These are phyloP conservation scores for Eucidaris tribuloides DNA, from an alignment of 35 echinoderm and acorn worm species.

Conservation along the genomic window DNA sequence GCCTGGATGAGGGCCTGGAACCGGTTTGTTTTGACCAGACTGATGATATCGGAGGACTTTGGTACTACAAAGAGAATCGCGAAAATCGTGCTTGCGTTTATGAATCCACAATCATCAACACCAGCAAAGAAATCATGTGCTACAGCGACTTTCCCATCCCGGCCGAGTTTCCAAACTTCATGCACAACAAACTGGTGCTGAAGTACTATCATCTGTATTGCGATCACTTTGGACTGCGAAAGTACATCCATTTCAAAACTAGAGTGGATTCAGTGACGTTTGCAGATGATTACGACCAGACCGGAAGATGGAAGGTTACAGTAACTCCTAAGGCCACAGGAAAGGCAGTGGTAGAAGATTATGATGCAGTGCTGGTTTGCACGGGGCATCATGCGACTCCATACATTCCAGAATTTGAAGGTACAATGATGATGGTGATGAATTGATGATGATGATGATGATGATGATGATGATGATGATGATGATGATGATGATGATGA, in stretches of 20 bases:
- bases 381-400: constrained; percentile 72
- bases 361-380: constrained; percentile 77
- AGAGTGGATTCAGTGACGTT: constrained; percentile 34
- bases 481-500: no score
- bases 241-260: constrained; percentile 64
- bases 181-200: constrained; percentile 78
- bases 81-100: constrained; percentile 69
- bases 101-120: constrained; percentile 82
- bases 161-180: constrained; percentile 86
- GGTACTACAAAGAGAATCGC: constrained; percentile 53
- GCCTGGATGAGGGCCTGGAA: constrained; percentile 82
- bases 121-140: constrained; percentile 83
- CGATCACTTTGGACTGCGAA: constrained; percentile 55
- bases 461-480: no score
- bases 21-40: constrained; percentile 78
- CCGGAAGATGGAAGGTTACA: constrained; percentile 58
- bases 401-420: constrained; percentile 54
- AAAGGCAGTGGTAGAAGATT: constrained; percentile 24
- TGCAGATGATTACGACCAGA: constrained; percentile 57
- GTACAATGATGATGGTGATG: no score
- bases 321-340: constrained; percentile 10
- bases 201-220: constrained; percentile 69
- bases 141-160: constrained; percentile 86
- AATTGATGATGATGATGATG: no score
- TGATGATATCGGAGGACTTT: constrained; percentile 77